These are phyloP conservation scores for Anthoscopus minutus DNA, from an alignment of 2,113 vertebrate genomes.

Conservation along the genomic window DNA sequence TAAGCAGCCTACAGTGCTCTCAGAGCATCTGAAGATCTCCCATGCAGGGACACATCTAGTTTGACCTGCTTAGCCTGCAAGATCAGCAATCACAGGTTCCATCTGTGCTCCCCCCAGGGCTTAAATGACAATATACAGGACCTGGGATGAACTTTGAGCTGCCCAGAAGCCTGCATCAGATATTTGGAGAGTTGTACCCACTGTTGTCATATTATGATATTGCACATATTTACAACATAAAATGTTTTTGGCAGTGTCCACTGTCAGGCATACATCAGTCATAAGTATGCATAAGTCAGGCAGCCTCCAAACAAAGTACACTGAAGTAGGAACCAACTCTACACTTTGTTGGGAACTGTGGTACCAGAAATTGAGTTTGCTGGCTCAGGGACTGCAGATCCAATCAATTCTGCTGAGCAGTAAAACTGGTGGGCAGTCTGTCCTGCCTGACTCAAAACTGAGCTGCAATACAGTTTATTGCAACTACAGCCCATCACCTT, in stretches of 20 bases:
- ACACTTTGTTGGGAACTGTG: background rate
- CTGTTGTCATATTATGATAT: background rate
- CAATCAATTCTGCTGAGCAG: background rate
- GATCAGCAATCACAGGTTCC: background rate
- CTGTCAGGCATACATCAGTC: too few species aligned
- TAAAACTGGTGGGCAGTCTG: background rate
- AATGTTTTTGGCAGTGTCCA: background rate
- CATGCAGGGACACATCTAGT: background rate
- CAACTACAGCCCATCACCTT: background rate
- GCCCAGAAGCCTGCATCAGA: background rate
- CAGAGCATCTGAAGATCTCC: background rate
- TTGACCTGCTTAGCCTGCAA: background rate
- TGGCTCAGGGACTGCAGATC: background rate
- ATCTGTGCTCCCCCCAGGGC: background rate
- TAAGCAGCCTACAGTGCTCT: background rate
- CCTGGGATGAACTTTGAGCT: background rate
- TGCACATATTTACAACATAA: background rate
- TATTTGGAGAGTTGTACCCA: background rate
- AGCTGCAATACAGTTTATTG: background rate
- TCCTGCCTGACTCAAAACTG: background rate
- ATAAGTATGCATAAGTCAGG: background rate
- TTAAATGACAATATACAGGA: background rate
- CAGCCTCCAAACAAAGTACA: background rate
- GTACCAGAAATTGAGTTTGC: background rate
- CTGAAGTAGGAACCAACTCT: background rate